Evolutionary conservation across 2,113 vertebrate species (phyloP), one percentile per base, ranked within the genome.

Genomic region (Cinclus cinclus): DNA sequence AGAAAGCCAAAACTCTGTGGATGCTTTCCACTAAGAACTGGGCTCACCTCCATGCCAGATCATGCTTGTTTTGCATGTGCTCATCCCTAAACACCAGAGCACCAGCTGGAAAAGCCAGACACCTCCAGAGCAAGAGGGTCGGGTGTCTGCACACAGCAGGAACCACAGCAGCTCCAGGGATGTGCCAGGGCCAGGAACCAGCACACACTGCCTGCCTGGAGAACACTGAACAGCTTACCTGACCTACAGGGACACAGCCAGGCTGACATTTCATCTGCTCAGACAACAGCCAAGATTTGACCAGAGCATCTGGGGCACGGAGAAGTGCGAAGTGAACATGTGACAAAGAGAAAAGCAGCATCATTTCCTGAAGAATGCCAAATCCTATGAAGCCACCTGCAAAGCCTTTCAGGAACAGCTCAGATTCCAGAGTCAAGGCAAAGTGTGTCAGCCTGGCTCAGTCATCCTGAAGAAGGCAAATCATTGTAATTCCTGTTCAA

Each of bases 241-340:
- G 15, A 55, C 10, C 35, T 19, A 19, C 15, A 80, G 33, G n/a
- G 39, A 81, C 76, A 67, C 7, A 41, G 37, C 11, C 42, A 85
- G 33, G 64, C 33, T 5, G 7, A 39, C 30, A 33, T 56, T 87
- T 52, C 33, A 15, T 24, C 68, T 44, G 35, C 53, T 73, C 41
- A 60, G 6, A 75, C 12, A 22, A 27, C 3, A 25, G 68, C 24
- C 81, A 56, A 35, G 70, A 49, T n/a, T 3, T 75, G 60, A 64
- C 9, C 60, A 15, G 42, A 31, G 19, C 24, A 47, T 4, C 42
- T 19, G 24, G 0, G 2, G 4, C 50, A 53, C 41, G 52, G 55
- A 22, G 23, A 60, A 77, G 59, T 0, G 3, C 0, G 2, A 86
- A 58, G 33, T 8, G 11, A 24, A 25, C 2, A 1, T 0, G 3